Percentiles rank a stretch among this genome's conserved stretches.
Conservation (phyloP, 2,797 vertebrate species). For the Arnoldichthys spilopterus region DNA sequence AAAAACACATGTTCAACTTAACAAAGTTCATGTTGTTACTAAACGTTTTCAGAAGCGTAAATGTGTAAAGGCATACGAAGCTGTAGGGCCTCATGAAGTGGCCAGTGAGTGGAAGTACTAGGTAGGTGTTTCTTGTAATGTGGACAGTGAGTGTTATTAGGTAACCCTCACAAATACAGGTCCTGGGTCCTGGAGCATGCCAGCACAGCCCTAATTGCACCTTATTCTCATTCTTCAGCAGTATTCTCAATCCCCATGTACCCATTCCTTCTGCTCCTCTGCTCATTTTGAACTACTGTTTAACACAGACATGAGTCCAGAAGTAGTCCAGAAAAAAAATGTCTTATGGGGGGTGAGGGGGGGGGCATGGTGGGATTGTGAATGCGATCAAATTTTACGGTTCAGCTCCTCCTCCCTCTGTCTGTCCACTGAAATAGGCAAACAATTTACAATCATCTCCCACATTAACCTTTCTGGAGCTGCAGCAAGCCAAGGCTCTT, state of each 20-base stretch:
- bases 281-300: slow-evolving; percentile 5
- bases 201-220: background rate
- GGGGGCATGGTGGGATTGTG: slow-evolving; percentile 28
- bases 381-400: slow-evolving; percentile 71
- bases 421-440: slow-evolving; percentile 68
- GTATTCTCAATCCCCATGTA: background rate
- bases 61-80: too few relatives aligned
- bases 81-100: too few relatives aligned
- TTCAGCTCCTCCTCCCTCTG: slow-evolving; percentile 70
- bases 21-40: too few relatives aligned
- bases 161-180: background rate
- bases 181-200: background rate
- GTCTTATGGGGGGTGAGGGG: background rate
- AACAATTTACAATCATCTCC: slow-evolving; percentile 76
- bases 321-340: slow-evolving; percentile 5
- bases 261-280: background rate
- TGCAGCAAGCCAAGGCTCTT: slow-evolving; percentile 60
- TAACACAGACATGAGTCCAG: slow-evolving; percentile 16
- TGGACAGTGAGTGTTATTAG: too few relatives aligned
- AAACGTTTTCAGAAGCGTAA: too few relatives aligned
- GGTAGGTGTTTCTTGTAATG: too few relatives aligned
- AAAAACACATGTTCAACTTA: too few relatives aligned
- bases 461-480: slow-evolving; percentile 76
- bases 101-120: too few relatives aligned
- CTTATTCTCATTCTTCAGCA: background rate